A percentile compares a stretch with the other conserved stretches of the same genome.
These are phyloP conservation scores for Lasioglossum figueresi DNA, from an alignment of 2,888 invertebrate genomes.

Conservation along the genomic window DNA sequence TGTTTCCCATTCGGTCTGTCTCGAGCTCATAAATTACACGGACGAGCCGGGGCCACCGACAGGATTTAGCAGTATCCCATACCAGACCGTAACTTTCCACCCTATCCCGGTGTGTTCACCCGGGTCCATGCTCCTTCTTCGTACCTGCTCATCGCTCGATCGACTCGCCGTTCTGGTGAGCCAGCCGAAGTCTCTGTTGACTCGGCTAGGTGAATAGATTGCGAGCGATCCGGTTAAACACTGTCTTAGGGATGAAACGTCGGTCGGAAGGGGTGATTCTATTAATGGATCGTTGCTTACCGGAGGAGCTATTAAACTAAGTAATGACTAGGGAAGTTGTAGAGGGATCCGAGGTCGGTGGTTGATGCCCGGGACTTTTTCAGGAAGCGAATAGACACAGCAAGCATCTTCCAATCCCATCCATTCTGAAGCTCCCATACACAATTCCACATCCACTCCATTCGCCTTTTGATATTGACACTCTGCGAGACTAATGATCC, in stretches of 20 bases:
- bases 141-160: conserved; percentile 36
- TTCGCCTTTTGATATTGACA: background rate
- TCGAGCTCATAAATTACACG: conserved; percentile 76
- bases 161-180: conserved; percentile 61
- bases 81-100: conserved; percentile 64
- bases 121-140: conserved; percentile 50
- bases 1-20: conserved; percentile 52
- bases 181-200: conserved; percentile 48
- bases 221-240: background rate
- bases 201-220: conserved; percentile 16
- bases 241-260: conserved; percentile 2
- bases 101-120: conserved; percentile 57
- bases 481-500: background rate
- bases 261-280: background rate
- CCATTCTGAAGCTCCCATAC: too few relatives aligned
- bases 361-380: background rate
- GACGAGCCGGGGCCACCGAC: conserved; percentile 68
- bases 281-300: background rate
- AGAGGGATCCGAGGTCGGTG: background rate
- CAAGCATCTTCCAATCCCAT: background rate
- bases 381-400: too few relatives aligned
- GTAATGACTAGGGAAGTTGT: background rate
- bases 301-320: background rate
- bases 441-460: too few relatives aligned
- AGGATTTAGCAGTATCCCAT: conserved; percentile 74